Evolutionary conservation across 2,113 vertebrate species (phyloP).

Genomic region (Leucopsar rothschildi): DNA sequence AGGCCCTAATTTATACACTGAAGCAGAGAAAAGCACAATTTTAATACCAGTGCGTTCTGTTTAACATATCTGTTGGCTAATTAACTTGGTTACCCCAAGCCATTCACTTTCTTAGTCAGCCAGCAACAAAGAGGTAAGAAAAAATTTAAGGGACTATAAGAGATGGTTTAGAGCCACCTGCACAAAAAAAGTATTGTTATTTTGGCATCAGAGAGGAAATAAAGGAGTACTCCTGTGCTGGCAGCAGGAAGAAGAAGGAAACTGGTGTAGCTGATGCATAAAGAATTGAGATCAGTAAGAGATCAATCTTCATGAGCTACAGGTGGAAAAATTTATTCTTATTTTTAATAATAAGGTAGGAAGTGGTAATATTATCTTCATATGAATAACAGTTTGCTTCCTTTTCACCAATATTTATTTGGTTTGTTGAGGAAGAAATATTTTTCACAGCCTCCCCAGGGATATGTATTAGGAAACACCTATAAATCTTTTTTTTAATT

Average conservation of each 20-base stretch:
- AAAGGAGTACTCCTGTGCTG: neutral
- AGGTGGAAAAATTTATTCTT: neutral
- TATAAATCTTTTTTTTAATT: neutral
- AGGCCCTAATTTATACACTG: neutral
- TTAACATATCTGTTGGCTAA: neutral
- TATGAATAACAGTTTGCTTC: neutral
- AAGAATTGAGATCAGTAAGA: neutral
- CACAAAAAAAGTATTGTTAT: neutral
- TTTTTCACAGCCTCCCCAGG: neutral
- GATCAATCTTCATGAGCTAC: neutral
- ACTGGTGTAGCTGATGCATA: accelerated
- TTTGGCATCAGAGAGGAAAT: neutral
- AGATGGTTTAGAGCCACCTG: neutral
- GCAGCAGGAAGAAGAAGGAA: neutral
- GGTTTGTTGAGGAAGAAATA: neutral
- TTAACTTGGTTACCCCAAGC: neutral
- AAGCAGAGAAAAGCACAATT: neutral
- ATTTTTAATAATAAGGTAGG: neutral
- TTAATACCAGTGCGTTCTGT: neutral
- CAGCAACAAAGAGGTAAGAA: neutral
- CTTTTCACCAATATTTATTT: neutral
- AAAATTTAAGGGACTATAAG: neutral
- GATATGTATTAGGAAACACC: neutral
- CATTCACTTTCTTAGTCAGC: neutral
- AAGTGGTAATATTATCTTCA: neutral